Conservation (phyloP, 1,140 invertebrate species). For the Pristionchus pacificus region DNA sequence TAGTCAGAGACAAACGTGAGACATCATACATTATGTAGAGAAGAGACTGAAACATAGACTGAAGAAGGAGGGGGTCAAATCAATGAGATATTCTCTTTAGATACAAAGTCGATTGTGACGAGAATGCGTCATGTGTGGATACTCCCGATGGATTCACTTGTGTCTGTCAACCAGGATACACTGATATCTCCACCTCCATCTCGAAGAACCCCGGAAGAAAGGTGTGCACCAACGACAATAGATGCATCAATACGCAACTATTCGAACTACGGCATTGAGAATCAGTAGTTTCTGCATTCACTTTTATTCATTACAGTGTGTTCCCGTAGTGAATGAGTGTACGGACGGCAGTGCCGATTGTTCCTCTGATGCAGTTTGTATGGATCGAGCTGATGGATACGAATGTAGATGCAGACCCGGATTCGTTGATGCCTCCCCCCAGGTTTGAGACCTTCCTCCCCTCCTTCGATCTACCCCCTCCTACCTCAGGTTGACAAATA, state of each 20-base stretch:
- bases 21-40: background rate
- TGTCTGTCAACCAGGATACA: slow-evolving; percentile 35
- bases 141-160: slow-evolving; percentile 41
- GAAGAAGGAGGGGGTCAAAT: background rate
- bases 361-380: slow-evolving; percentile 33
- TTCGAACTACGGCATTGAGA: no score
- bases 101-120: slow-evolving; percentile 37
- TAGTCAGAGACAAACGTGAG: slow-evolving; percentile 7
- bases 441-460: slow-evolving; percentile 23
- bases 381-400: slow-evolving; percentile 38
- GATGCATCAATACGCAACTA: no score
- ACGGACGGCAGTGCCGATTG: slow-evolving; percentile 23
- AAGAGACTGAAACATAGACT: background rate
- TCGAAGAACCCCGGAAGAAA: slow-evolving; percentile 34
- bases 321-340: slow-evolving; percentile 35
- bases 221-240: background rate
- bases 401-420: slow-evolving; percentile 44
- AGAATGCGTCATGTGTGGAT: slow-evolving; percentile 38
- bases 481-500: slow-evolving; percentile 36
- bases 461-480: background rate
- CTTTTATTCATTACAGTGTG: slow-evolving; percentile 7
- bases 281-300: background rate
- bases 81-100: slow-evolving; percentile 14
- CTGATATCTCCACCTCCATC: slow-evolving; percentile 32
- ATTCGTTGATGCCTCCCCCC: slow-evolving; percentile 53